Percentiles rank a stretch among this genome's conserved stretches.
These are phyloP conservation scores for Rhagoletis pomonella DNA, from an alignment of 1,140 invertebrate genomes.

Conservation along the genomic window DNA sequence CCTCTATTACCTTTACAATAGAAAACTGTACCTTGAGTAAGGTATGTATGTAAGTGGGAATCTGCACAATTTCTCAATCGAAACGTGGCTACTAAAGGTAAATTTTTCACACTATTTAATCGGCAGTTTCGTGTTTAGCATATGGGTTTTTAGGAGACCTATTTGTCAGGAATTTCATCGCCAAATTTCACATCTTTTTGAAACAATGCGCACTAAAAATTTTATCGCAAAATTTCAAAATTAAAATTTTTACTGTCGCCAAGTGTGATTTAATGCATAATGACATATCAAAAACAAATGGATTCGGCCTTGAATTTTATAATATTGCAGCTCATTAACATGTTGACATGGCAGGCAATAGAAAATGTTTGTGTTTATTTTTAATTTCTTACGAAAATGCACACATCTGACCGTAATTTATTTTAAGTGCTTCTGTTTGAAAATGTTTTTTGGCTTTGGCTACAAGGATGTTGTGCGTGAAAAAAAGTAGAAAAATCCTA, in stretches of 20 bases:
- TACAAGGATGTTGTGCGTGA: no score
- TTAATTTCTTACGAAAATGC: neutral
- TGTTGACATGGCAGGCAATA: neutral
- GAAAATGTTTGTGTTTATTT: constrained; percentile 3
- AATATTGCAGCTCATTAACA: constrained; percentile 21
- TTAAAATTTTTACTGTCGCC: constrained; percentile 19
- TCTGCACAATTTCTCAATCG: no score
- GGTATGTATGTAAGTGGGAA: no score
- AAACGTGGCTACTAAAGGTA: no score
- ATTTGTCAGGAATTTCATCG: no score
- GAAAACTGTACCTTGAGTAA: no score
- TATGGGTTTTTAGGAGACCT: no score
- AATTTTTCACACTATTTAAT: no score
- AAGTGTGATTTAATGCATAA: neutral
- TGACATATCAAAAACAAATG: constrained; percentile 30
- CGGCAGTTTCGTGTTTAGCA: no score
- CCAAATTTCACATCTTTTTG: neutral
- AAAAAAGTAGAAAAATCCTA: no score
- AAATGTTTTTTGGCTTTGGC: neutral
- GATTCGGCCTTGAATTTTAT: constrained; percentile 47
- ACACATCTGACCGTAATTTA: neutral
- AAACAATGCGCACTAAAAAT: neutral
- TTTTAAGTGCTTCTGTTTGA: neutral
- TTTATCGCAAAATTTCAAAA: neutral
- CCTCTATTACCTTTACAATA: no score